phyloP scores from a whole-genome alignment of 1,140 invertebrate genomes.

The Heliconius nattereri region DNA sequence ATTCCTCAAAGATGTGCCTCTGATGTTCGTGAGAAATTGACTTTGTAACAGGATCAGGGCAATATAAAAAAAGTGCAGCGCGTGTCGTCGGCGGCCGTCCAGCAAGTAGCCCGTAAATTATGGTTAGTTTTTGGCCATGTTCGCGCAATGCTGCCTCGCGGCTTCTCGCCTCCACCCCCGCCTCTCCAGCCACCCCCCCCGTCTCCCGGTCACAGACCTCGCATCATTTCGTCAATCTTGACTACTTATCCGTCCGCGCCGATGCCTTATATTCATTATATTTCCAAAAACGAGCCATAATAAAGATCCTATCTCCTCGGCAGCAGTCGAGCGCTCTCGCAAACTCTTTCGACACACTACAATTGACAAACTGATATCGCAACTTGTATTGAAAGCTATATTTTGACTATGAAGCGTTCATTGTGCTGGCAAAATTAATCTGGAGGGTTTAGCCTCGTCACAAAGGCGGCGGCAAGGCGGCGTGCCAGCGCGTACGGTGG shows the following conservation, averaged over 20 bases:
- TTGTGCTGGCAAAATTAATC: constrained; percentile 79
- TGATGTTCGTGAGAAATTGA: constrained; percentile 74
- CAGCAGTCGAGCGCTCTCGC: constrained; percentile 48
- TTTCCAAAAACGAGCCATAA: constrained; percentile 64
- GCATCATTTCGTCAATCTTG: constrained; percentile 73
- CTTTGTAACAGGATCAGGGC: constrained; percentile 72
- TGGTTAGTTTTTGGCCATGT: constrained; percentile 80
- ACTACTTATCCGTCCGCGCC: constrained; percentile 75
- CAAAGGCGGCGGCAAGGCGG: constrained; percentile 72
- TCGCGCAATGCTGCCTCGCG: constrained; percentile 73
- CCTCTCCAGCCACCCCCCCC: constrained; percentile 26
- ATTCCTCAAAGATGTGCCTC: constrained; percentile 68
- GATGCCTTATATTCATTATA: constrained; percentile 76
- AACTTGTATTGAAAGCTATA: constrained; percentile 68
- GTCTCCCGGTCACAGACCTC: constrained; percentile 73
- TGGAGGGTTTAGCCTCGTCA: constrained; percentile 74
- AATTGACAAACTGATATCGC: constrained; percentile 75
- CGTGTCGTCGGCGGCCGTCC: constrained; percentile 71
- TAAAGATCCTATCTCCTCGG: constrained; percentile 66
- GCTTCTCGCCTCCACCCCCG: constrained; percentile 57
- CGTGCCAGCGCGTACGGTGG: constrained; percentile 72
- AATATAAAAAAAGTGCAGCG: constrained; percentile 62
- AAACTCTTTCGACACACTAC: constrained; percentile 62
- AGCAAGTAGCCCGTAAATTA: constrained; percentile 80
- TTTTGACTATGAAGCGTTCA: constrained; percentile 72